A percentile compares a stretch with the other conserved stretches of the same genome.
These are phyloP conservation scores for Pterocles orientalis DNA, from an alignment of 2,113 vertebrate genomes.

Conservation along the genomic window DNA sequence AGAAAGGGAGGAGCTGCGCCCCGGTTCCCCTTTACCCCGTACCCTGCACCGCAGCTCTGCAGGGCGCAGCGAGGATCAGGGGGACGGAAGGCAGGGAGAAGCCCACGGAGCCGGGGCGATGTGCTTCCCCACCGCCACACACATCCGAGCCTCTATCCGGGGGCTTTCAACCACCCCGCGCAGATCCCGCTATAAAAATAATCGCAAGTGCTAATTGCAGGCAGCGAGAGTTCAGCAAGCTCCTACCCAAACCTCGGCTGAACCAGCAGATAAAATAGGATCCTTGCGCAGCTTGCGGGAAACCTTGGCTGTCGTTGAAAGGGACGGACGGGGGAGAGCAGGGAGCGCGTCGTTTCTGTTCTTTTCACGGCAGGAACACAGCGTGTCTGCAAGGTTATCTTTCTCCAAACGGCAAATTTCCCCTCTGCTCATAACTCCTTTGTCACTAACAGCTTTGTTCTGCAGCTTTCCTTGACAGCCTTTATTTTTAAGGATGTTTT, in stretches of 20 bases:
- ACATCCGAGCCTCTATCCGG: background rate
- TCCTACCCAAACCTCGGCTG: conserved; percentile 25
- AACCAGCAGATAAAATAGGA: conserved; percentile 28
- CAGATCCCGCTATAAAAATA: background rate
- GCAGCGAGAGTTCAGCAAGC: background rate
- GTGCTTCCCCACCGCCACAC: fast-evolving
- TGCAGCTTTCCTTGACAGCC: background rate
- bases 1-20: background rate
- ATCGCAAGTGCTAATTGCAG: conserved; percentile 27
- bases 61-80: fast-evolving
- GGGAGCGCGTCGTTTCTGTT: background rate
- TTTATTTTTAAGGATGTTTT: background rate
- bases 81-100: background rate
- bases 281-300: background rate
- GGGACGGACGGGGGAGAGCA: background rate
- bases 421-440: background rate
- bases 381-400: background rate
- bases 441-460: background rate
- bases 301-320: background rate
- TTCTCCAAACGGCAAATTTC: background rate
- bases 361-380: background rate
- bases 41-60: too few relatives aligned
- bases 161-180: background rate
- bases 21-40: background rate
- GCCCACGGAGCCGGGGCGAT: fast-evolving